Evolutionary conservation across 30 jellyfish, hydroid and myxozoan genomes (phyloP).

Genomic region (Cassiopea xamachana): DNA sequence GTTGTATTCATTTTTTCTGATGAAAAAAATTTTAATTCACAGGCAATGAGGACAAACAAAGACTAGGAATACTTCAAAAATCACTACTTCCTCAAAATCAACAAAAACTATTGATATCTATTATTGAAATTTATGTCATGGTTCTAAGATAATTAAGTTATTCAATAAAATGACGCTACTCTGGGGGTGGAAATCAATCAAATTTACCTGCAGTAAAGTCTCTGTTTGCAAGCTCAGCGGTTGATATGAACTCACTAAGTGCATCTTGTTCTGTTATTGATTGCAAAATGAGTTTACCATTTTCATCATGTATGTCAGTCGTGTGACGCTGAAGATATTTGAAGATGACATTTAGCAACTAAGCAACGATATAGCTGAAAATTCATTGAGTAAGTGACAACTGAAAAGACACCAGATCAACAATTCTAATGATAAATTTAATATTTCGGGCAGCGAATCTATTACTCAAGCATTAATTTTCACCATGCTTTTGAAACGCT

Average conservation of each 20-base stretch:
- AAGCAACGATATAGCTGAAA: too few relatives aligned
- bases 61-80: background rate
- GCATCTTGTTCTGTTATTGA: constrained; percentile 92
- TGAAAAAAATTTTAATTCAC: background rate
- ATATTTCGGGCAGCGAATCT: too few relatives aligned
- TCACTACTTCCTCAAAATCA: background rate
- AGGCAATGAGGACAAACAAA: background rate
- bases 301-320: constrained; percentile 82
- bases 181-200: background rate
- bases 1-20: constrained; percentile 81
- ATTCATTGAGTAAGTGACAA: too few relatives aligned
- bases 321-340: constrained; percentile 75
- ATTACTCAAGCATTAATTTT: too few relatives aligned
- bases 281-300: constrained; percentile 64
- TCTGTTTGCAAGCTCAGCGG: constrained; percentile 95
- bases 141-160: too few relatives aligned
- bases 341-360: background rate
- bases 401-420: too few relatives aligned
- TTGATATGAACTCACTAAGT: constrained; percentile 83
- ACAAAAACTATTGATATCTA: too few relatives aligned
- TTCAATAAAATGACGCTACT: too few relatives aligned
- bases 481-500: too few relatives aligned
- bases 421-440: too few relatives aligned
- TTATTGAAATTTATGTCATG: too few relatives aligned
- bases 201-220: constrained; percentile 91